Percentiles rank a stretch among this genome's conserved stretches.
Evolutionary conservation across 2,888 invertebrate genomes (phyloP).

Genomic region (Pseudococcus viburni): DNA sequence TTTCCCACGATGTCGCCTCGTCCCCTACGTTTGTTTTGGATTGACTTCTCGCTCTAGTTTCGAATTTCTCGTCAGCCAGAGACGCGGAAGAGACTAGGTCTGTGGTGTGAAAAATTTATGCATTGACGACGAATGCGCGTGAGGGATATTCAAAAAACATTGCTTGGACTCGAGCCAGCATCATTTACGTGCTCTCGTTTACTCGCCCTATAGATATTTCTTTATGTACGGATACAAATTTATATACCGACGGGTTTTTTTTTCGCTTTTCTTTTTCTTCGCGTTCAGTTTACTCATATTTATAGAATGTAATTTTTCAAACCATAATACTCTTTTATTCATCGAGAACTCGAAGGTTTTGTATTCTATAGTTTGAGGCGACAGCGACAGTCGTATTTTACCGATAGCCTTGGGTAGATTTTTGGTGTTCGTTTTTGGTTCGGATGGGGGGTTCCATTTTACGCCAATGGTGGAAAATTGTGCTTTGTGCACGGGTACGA

Average conservation of each 20-base stretch:
- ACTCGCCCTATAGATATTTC: background rate
- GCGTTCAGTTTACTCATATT: background rate
- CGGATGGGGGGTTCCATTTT: background rate
- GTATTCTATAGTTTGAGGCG: background rate
- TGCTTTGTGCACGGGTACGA: too few species aligned
- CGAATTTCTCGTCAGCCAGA: background rate
- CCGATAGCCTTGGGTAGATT: background rate
- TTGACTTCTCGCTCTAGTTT: background rate
- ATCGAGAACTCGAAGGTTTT: background rate
- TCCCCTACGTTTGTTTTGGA: background rate
- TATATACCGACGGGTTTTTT: background rate
- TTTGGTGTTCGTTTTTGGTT: background rate
- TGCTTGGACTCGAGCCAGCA: slow-evolving; percentile 13
- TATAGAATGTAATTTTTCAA: slow-evolving; percentile 41
- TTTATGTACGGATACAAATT: background rate
- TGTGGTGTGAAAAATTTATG: slow-evolving; percentile 5
- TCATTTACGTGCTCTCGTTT: background rate
- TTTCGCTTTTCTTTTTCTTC: background rate
- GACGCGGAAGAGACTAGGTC: background rate
- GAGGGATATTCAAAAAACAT: slow-evolving; percentile 43
- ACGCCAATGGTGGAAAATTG: too few species aligned
- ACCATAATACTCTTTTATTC: slow-evolving; percentile 3
- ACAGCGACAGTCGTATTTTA: background rate
- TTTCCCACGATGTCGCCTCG: background rate
- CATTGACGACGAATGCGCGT: background rate